These are phyloP conservation scores for Galaxea fascicularis DNA, from an alignment of 92 coral and sea anemone species.

Conservation along the genomic window DNA sequence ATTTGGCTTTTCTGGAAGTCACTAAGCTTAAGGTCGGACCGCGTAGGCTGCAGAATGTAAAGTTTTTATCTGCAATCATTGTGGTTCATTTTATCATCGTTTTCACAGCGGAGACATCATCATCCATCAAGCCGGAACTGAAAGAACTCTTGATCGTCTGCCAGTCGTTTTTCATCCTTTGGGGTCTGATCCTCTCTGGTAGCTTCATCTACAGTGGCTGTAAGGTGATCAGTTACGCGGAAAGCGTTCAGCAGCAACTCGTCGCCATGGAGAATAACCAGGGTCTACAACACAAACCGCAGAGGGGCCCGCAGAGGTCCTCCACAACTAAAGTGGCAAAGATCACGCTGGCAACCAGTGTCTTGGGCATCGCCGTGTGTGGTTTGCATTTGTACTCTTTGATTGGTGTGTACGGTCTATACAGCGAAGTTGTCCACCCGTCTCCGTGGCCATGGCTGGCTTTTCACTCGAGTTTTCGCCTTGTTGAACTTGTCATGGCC, in stretches of 20 bases:
- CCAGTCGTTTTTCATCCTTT: conserved; percentile 76
- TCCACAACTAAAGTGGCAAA: conserved; percentile 74
- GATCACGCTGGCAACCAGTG: conserved; percentile 71
- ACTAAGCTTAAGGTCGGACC: conserved; percentile 56
- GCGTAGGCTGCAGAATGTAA: conserved; percentile 45
- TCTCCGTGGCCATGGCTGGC: conserved; percentile 91
- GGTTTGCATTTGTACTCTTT: conserved; percentile 73
- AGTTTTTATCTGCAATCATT: conserved; percentile 58
- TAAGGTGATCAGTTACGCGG: conserved; percentile 47
- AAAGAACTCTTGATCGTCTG: conserved; percentile 67
- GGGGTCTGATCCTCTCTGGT: conserved; percentile 68
- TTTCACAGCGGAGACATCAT: conserved; percentile 50
- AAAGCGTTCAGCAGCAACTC: conserved; percentile 36
- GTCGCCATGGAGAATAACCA: conserved; percentile 5
- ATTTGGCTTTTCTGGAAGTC: conserved; percentile 77
- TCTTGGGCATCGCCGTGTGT: conserved; percentile 75
- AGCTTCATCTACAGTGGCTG: conserved; percentile 84
- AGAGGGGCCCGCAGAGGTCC: conserved; percentile 24
- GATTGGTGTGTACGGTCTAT: conserved; percentile 68
- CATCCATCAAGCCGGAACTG: conserved; percentile 50
- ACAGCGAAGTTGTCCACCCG: conserved; percentile 53
- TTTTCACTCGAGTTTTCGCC: conserved; percentile 69
- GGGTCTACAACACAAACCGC: neutral
- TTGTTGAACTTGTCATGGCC: conserved; percentile 73
- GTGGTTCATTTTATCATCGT: conserved; percentile 59